Conservation (phyloP, 1,140 invertebrate species). For the Idris sp. region DNA sequence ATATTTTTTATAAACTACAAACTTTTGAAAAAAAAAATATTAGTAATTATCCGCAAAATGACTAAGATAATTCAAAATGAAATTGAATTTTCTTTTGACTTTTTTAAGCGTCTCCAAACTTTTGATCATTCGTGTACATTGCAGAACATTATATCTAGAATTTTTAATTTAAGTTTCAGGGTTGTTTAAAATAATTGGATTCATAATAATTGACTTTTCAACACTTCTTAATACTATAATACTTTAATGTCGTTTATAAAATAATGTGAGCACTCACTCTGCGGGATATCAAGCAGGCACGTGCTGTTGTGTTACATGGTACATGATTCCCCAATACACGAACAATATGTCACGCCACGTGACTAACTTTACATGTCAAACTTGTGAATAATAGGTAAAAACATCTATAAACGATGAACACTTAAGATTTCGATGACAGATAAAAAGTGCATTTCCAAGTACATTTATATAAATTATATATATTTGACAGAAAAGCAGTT, state of each 20-base stretch:
- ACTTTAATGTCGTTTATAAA: slow-evolving; percentile 67
- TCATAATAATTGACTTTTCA: slow-evolving; percentile 73
- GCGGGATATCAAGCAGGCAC: slow-evolving; percentile 66
- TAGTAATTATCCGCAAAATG: no score
- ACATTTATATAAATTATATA: no score
- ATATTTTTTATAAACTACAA: no score
- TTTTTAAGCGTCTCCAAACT: no score
- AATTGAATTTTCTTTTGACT: no score
- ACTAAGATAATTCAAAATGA: no score
- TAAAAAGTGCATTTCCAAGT: slow-evolving; percentile 3
- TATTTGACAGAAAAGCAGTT: no score
- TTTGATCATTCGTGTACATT: no score
- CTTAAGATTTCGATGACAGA: slow-evolving; percentile 18
- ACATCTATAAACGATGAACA: slow-evolving; percentile 6
- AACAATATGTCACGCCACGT: slow-evolving; percentile 75
- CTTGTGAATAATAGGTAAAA: slow-evolving; percentile 40
- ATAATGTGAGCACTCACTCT: slow-evolving; percentile 51
- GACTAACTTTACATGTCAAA: slow-evolving; percentile 61
- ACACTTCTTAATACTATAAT: slow-evolving; percentile 73
- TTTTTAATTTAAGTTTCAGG: no score
- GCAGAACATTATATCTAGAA: no score
- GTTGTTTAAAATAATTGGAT: no score
- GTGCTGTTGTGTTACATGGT: slow-evolving; percentile 74
- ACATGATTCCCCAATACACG: slow-evolving; percentile 63
- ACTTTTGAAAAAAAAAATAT: no score